Conservation (phyloP, 2,113 vertebrate genomes). For the Poeciliopsis retropinna region DNA sequence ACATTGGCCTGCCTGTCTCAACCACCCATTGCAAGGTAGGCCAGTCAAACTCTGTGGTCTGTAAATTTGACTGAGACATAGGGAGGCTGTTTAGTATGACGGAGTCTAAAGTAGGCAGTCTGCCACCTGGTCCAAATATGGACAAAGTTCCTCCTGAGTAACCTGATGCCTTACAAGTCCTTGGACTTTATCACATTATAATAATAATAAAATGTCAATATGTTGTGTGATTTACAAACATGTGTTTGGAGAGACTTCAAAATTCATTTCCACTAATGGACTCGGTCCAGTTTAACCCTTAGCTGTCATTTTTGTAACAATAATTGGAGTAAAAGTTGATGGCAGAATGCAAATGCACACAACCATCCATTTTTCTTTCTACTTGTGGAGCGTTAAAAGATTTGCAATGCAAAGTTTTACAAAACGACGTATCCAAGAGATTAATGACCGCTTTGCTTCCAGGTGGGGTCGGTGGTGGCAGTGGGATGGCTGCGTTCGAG, state of each 20-base stretch:
- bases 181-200: neutral
- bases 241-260: too few relatives aligned
- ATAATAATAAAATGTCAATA: neutral
- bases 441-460: slow-evolving; percentile 11
- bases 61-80: slow-evolving; percentile 25
- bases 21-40: slow-evolving; percentile 98
- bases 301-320: too few relatives aligned
- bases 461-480: slow-evolving; percentile 96
- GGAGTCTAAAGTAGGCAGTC: slow-evolving; percentile 42
- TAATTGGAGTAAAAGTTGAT: too few relatives aligned
- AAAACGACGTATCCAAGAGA: neutral
- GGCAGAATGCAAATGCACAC: too few relatives aligned
- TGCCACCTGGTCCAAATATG: slow-evolving; percentile 29
- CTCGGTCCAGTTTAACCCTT: too few relatives aligned
- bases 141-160: slow-evolving; percentile 8
- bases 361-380: too few relatives aligned
- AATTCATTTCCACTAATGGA: too few relatives aligned
- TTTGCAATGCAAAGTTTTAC: neutral
- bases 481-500: slow-evolving; percentile 96
- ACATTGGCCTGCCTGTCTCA: slow-evolving; percentile 96
- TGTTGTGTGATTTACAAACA: neutral
- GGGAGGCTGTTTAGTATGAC: slow-evolving; percentile 19
- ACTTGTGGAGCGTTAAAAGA: neutral
- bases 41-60: slow-evolving; percentile 44
- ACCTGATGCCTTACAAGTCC: neutral